These are phyloP conservation scores for Ovis canadensis DNA, from an alignment of 2,113 vertebrate genomes.

Conservation along the genomic window DNA sequence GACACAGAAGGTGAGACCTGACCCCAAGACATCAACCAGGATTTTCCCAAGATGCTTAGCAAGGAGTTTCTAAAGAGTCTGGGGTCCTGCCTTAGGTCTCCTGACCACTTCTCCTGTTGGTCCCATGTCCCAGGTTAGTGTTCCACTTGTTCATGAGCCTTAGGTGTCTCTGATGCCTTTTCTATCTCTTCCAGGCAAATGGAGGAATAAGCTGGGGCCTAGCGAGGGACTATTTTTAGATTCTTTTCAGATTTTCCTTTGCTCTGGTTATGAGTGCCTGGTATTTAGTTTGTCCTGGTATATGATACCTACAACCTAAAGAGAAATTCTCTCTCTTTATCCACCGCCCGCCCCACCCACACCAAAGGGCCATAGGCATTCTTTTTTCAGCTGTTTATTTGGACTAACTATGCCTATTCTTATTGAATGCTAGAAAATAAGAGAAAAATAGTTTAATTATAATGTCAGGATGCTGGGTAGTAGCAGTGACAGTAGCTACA, in stretches of 20 bases:
- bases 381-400: not conserved
- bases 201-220: not conserved
- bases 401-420: not conserved
- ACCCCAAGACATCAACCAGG: not conserved
- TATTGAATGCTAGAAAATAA: not conserved
- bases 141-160: not conserved
- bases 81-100: too few relatives aligned
- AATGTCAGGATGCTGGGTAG: not conserved
- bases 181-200: not conserved
- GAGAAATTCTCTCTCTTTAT: not conserved
- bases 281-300: not conserved
- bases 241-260: not conserved
- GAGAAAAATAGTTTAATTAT: constrained; percentile 35
- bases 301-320: not conserved
- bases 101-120: not conserved
- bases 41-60: not conserved
- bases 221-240: not conserved
- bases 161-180: not conserved
- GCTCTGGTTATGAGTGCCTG: not conserved
- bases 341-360: rapidly evolving
- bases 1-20: not conserved
- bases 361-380: not conserved
- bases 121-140: not conserved
- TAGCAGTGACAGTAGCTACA: not conserved
- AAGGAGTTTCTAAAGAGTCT: not conserved